Conservation (phyloP, 1,140 invertebrate genomes). For the Bombus consobrinus region DNA sequence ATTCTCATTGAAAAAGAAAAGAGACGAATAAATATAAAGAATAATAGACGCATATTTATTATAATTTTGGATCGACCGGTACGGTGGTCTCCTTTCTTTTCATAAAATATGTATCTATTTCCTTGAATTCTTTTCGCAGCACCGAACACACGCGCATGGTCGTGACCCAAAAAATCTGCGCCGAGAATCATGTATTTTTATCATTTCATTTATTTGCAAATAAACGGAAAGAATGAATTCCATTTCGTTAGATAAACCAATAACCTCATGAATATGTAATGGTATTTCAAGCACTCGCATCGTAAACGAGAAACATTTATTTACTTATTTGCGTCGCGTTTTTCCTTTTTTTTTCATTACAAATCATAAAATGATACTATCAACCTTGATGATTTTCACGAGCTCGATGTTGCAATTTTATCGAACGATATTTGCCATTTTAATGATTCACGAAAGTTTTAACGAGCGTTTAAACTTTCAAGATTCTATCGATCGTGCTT, state of each 20-base stretch:
- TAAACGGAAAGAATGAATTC: slow-evolving; percentile 23
- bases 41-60: background rate
- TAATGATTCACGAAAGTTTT: background rate
- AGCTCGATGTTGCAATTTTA: background rate
- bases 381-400: background rate
- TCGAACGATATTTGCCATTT: background rate
- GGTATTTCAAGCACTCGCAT: background rate
- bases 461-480: background rate
- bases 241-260: slow-evolving; percentile 10
- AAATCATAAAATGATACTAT: background rate
- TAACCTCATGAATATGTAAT: slow-evolving; percentile 28
- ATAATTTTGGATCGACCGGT: background rate
- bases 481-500: too few relatives aligned
- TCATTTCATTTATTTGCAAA: slow-evolving; percentile 38
- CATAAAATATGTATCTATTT: background rate
- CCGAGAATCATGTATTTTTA: slow-evolving; percentile 26
- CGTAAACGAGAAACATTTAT: background rate
- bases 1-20: background rate
- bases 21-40: background rate
- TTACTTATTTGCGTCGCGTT: background rate
- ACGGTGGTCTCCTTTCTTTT: too few relatives aligned
- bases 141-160: background rate
- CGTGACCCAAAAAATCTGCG: slow-evolving; percentile 30
- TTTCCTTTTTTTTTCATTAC: background rate
- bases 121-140: background rate